Percentiles rank a stretch among this genome's conserved stretches.
phyloP scores from a whole-genome alignment of 2,113 vertebrate species.

The Alouatta palliata region DNA sequence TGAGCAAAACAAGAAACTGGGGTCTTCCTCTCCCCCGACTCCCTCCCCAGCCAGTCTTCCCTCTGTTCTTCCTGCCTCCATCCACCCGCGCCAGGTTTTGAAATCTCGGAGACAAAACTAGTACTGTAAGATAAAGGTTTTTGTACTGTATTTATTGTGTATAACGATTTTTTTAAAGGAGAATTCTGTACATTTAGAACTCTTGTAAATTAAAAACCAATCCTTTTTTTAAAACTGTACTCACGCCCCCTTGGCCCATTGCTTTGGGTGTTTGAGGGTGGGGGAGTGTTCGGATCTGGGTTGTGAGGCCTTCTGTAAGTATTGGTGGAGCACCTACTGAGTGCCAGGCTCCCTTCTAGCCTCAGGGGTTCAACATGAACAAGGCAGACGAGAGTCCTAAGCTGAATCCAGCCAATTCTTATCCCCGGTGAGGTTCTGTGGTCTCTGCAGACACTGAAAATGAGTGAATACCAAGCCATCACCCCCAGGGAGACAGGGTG shows the following conservation, averaged over 20 bases:
- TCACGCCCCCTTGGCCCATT: neutral
- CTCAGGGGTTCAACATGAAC: neutral
- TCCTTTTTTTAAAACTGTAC: slow-evolving; percentile 92
- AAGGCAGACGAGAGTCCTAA: neutral
- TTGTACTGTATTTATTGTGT: slow-evolving; percentile 99
- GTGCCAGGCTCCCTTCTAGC: too few relatives aligned
- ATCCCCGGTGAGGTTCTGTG: fast-evolving
- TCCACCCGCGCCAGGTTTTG: slow-evolving; percentile 70
- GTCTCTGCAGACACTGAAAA: fast-evolving
- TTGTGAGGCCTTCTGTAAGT: too few relatives aligned
- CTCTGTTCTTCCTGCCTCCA: slow-evolving; percentile 64
- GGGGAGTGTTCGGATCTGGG: neutral
- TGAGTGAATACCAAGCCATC: neutral
- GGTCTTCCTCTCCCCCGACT: neutral
- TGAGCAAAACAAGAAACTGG: slow-evolving; percentile 15
- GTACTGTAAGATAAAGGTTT: slow-evolving; percentile 96
- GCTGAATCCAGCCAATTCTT: too few relatives aligned
- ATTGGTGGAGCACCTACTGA: neutral
- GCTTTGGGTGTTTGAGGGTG: neutral
- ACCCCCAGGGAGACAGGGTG: neutral
- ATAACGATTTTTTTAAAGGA: slow-evolving; percentile 96
- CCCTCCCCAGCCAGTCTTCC: slow-evolving; percentile 31
- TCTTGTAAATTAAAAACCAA: slow-evolving; percentile 96
- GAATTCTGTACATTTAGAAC: slow-evolving; percentile 98
- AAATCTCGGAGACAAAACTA: slow-evolving; percentile 88